phyloP scores from a whole-genome alignment of 2,888 invertebrate species.

The Amblyjoppa fuscipennis region DNA sequence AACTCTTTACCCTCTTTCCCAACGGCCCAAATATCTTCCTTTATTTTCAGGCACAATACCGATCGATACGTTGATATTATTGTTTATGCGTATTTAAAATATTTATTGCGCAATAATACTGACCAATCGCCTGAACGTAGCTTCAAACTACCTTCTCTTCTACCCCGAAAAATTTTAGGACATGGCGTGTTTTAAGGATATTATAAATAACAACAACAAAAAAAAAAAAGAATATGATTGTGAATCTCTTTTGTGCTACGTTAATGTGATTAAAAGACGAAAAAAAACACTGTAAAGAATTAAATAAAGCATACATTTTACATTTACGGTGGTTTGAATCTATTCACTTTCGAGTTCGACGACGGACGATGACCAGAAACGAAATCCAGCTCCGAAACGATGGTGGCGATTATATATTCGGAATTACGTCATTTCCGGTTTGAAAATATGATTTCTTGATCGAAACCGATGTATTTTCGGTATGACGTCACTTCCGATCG shows the following conservation, averaged over 20 bases:
- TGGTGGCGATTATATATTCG: too few relatives aligned
- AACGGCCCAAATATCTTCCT: slow-evolving; percentile 24
- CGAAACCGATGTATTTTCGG: too few relatives aligned
- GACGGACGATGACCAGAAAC: neutral
- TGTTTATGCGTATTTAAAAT: slow-evolving; percentile 62
- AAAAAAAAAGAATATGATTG: slow-evolving; percentile 88
- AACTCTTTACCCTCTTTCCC: slow-evolving; percentile 28
- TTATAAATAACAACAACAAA: slow-evolving; percentile 74
- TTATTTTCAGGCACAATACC: slow-evolving; percentile 66
- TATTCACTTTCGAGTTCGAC: neutral
- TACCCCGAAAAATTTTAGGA: slow-evolving; percentile 78
- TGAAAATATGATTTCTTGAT: too few relatives aligned
- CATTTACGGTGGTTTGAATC: slow-evolving; percentile 75
- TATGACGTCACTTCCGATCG: too few relatives aligned
- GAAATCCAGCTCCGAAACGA: too few relatives aligned
- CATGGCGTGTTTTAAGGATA: slow-evolving; percentile 86
- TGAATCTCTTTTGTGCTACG: slow-evolving; percentile 89
- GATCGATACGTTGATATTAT: slow-evolving; percentile 64
- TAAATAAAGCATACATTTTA: slow-evolving; percentile 86
- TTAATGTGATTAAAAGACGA: slow-evolving; percentile 88
- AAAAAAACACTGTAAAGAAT: slow-evolving; percentile 88
- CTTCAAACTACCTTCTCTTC: slow-evolving; percentile 81
- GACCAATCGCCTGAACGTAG: slow-evolving; percentile 84
- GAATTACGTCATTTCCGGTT: too few relatives aligned
- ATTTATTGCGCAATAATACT: slow-evolving; percentile 79